A percentile compares a stretch with the other conserved stretches of the same genome.
phyloP scores from a whole-genome alignment of 2,888 invertebrate genomes.

The Tiliacea aurago region DNA sequence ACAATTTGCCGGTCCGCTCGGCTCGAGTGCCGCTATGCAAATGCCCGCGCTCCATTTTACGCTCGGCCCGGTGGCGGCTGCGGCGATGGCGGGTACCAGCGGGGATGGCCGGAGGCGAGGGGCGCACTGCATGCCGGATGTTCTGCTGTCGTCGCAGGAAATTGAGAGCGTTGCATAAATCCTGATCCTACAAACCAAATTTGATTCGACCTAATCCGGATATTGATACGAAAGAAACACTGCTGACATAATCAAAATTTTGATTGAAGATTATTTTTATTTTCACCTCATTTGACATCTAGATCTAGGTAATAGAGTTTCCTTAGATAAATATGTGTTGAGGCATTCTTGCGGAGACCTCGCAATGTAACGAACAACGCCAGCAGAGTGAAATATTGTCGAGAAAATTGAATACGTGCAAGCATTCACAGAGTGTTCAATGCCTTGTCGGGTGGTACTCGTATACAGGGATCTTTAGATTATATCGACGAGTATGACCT shows the following conservation, averaged over 20 bases:
- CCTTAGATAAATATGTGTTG: constrained; percentile 75
- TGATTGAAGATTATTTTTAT: constrained; percentile 31
- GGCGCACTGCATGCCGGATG: constrained; percentile 84
- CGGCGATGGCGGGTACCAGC: constrained; percentile 64
- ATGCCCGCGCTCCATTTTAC: constrained; percentile 87
- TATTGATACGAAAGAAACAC: constrained; percentile 89
- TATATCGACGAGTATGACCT: constrained; percentile 45
- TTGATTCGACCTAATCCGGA: constrained; percentile 90
- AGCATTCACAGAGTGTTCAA: constrained; percentile 79
- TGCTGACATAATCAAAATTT: constrained; percentile 77
- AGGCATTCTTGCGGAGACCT: constrained; percentile 74
- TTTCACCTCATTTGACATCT: constrained; percentile 59
- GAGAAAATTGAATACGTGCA: constrained; percentile 87
- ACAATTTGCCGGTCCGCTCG: constrained; percentile 89
- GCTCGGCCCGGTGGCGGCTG: constrained; percentile 77
- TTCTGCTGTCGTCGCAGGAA: constrained; percentile 89
- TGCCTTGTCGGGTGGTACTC: constrained; percentile 53
- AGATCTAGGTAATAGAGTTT: constrained; percentile 73
- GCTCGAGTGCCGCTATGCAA: constrained; percentile 87
- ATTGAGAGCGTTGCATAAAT: constrained; percentile 90
- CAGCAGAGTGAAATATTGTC: constrained; percentile 84
- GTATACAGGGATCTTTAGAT: constrained; percentile 51
- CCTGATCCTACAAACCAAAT: constrained; percentile 89
- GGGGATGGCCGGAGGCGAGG: constrained; percentile 59
- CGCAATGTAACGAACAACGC: constrained; percentile 77